phyloP scores from a whole-genome alignment of 2,888 invertebrate genomes.

The Crioceris asparagi region DNA sequence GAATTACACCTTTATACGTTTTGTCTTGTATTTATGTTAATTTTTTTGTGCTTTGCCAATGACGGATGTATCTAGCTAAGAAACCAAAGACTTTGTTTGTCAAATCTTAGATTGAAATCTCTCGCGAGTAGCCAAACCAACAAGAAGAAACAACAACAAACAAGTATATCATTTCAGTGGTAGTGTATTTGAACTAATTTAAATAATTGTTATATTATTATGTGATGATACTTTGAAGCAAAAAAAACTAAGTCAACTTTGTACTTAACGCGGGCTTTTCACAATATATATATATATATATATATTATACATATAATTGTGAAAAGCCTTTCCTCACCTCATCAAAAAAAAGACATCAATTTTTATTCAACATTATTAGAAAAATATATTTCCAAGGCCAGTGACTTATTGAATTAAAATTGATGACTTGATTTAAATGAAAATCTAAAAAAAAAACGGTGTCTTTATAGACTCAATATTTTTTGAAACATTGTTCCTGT shows the following conservation, averaged over 20 bases:
- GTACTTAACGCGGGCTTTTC: constrained; percentile 26
- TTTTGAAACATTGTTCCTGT: too few relatives aligned
- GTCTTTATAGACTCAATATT: too few relatives aligned
- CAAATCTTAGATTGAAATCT: constrained; percentile 25
- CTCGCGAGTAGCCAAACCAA: constrained; percentile 22
- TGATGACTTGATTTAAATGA: too few relatives aligned
- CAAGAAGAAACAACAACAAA: constrained; percentile 30
- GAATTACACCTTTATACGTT: constrained; percentile 17
- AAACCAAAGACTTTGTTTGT: constrained; percentile 37
- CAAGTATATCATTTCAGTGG: constrained; percentile 26
- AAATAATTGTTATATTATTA: constrained; percentile 26
- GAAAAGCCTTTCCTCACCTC: too few relatives aligned
- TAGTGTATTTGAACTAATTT: too few relatives aligned
- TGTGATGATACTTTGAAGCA: constrained; percentile 33
- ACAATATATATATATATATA: constrained; percentile 22
- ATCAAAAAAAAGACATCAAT: too few relatives aligned
- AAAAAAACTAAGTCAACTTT: constrained; percentile 34
- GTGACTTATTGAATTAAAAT: too few relatives aligned
- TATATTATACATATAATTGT: too few relatives aligned
- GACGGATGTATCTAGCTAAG: constrained; percentile 22
- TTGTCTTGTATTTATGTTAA: constrained; percentile 16
- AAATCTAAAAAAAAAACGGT: too few relatives aligned
- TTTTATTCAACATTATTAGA: too few relatives aligned
- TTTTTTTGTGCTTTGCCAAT: too few relatives aligned
- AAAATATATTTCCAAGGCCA: too few relatives aligned